These are phyloP conservation scores for Salvelinus sp. DNA, from an alignment of 2,113 vertebrate species.

Conservation along the genomic window DNA sequence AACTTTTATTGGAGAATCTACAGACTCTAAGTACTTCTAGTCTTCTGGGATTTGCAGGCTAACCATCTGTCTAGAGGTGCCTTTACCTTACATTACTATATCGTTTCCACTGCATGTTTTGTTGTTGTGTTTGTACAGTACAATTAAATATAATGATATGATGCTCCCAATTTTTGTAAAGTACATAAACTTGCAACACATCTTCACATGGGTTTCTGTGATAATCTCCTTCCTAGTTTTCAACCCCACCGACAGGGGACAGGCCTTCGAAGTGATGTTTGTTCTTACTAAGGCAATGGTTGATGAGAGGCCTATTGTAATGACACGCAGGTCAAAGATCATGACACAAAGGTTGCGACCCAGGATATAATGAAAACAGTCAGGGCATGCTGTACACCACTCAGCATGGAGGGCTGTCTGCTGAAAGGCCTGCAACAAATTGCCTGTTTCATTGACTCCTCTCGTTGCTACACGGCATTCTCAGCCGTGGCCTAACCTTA, in stretches of 20 bases:
- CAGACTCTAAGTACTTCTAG: conserved; percentile 22
- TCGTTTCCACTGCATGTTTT: conserved; percentile 12
- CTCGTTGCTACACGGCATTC: conserved; percentile 36
- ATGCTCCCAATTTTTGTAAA: neutral
- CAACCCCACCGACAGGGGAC: neutral
- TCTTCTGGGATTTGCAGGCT: conserved; percentile 42
- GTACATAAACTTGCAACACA: neutral
- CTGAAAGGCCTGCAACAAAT: neutral
- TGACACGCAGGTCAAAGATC: conserved; percentile 32
- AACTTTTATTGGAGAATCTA: conserved; percentile 36
- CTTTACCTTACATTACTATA: conserved; percentile 22
- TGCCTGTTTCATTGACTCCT: conserved; percentile 22
- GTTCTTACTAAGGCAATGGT: neutral
- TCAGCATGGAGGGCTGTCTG: conserved; percentile 33
- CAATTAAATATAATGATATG: neutral
- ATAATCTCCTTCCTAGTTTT: neutral
- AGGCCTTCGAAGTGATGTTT: neutral
- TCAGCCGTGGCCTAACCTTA: conserved; percentile 39
- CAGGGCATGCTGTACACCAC: conserved; percentile 31
- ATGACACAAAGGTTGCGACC: conserved; percentile 36
- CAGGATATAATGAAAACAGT: conserved; percentile 43
- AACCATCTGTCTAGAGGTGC: conserved; percentile 47
- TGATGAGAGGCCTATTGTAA: neutral
- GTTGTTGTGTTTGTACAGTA: conserved; percentile 5
- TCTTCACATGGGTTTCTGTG: neutral